Percentiles rank a stretch among this genome's conserved stretches.
Evolutionary conservation across 1,140 invertebrate species (phyloP).

Genomic region (Notospermus geniculatus): DNA sequence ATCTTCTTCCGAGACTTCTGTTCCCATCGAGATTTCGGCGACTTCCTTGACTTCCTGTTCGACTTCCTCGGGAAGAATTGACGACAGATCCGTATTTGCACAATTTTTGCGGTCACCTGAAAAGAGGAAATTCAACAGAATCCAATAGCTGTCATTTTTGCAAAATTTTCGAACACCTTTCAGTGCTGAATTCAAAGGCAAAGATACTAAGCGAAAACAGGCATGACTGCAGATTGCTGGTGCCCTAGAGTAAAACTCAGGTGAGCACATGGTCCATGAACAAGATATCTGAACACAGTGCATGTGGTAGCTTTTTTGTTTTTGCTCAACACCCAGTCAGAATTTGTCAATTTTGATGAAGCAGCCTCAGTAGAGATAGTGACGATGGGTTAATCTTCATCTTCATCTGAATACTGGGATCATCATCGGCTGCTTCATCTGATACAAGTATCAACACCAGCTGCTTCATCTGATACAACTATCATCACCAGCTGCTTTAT

Average conservation of each 20-base stretch:
- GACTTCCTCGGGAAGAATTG: slow-evolving; percentile 68
- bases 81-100: slow-evolving; percentile 78
- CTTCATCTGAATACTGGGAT: background rate
- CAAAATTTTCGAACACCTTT: too few species aligned
- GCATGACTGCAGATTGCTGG: too few species aligned
- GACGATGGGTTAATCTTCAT: slow-evolving; percentile 12
- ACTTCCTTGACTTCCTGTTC: slow-evolving; percentile 93
- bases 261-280: too few species aligned
- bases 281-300: too few species aligned
- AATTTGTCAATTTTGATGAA: background rate
- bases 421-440: slow-evolving; percentile 14
- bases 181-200: background rate
- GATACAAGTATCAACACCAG: too few species aligned
- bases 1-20: slow-evolving; percentile 96
- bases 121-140: slow-evolving; percentile 9
- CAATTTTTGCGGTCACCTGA: slow-evolving; percentile 72
- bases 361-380: slow-evolving; percentile 28
- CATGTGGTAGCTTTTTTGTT: too few species aligned
- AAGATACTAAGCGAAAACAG: slow-evolving; percentile 1
- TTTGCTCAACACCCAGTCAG: too few species aligned
- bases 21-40: slow-evolving; percentile 98
- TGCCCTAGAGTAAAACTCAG: too few species aligned
- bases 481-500: too few species aligned
- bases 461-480: too few species aligned
- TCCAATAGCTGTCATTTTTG: too few species aligned